These are phyloP conservation scores for Ciona savignyi DNA, from an alignment of 23 tunicate genomes.

Conservation along the genomic window DNA sequence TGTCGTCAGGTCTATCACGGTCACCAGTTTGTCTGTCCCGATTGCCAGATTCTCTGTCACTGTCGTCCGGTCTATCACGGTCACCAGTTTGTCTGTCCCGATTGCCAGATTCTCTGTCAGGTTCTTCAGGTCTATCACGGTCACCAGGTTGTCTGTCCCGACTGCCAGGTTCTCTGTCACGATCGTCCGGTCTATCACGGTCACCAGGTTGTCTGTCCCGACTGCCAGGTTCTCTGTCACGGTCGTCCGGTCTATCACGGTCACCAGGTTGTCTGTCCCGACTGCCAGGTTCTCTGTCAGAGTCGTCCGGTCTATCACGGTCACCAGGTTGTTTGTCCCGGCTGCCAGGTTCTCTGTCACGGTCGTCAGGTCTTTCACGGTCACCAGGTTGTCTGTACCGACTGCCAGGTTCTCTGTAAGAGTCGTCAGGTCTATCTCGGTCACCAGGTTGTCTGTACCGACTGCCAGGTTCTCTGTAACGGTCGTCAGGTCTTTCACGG, in stretches of 20 bases:
- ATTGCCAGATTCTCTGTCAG: too few relatives aligned
- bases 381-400: neutral
- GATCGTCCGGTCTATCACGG: too few relatives aligned
- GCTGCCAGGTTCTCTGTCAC: neutral
- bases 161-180: too few relatives aligned
- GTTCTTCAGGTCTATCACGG: neutral
- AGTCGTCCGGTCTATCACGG: neutral
- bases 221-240: neutral
- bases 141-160: neutral
- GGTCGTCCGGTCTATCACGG: neutral
- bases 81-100: neutral
- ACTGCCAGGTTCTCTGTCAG: neutral
- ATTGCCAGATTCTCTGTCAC: neutral
- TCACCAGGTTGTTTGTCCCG: too few relatives aligned
- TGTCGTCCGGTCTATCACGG: neutral
- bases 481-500: neutral
- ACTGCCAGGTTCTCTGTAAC: neutral
- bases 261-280: too few relatives aligned
- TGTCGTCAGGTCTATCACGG: too few relatives aligned
- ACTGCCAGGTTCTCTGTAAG: neutral
- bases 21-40: too few relatives aligned
- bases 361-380: neutral
- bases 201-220: neutral
- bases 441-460: neutral
- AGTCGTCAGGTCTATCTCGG: too few relatives aligned